Evolutionary conservation across 2,888 invertebrate species (phyloP).

Genomic region (Troilus luridus): DNA sequence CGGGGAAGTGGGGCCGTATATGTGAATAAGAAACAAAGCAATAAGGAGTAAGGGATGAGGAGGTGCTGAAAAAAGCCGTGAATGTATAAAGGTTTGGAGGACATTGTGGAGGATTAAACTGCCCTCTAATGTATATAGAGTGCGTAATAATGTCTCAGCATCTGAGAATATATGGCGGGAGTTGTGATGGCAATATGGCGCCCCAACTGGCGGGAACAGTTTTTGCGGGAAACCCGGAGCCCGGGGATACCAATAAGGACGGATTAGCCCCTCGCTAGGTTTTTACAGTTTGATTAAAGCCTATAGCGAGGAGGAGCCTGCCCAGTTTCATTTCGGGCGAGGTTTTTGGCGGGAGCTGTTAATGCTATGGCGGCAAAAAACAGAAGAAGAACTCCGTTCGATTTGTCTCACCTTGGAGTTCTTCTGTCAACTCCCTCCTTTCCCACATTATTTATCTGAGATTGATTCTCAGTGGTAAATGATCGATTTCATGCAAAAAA

Average conservation of each 20-base stretch:
- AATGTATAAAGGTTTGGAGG: constrained; percentile 37
- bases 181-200: constrained; percentile 14
- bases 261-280: neutral
- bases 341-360: constrained; percentile 40
- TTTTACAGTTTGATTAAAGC: constrained; percentile 44
- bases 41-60: constrained; percentile 16
- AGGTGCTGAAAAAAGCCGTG: constrained; percentile 15
- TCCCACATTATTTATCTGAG: neutral
- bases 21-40: constrained; percentile 44
- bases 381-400: neutral
- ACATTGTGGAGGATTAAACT: constrained; percentile 50
- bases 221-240: neutral
- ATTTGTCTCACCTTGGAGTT: constrained; percentile 12
- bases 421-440: neutral
- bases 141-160: constrained; percentile 48
- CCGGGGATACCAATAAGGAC: constrained; percentile 3
- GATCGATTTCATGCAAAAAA: neutral
- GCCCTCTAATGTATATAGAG: constrained; percentile 54
- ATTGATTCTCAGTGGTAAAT: neutral
- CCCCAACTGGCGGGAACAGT: neutral
- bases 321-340: constrained; percentile 12
- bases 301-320: neutral
- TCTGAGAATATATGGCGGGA: neutral
- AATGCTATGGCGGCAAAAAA: neutral
- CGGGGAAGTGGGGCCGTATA: constrained; percentile 13